Evolutionary conservation across 2,888 invertebrate species (phyloP), one percentile per base, ranked within the genome.

Genomic region (Tinea trinotella): DNA sequence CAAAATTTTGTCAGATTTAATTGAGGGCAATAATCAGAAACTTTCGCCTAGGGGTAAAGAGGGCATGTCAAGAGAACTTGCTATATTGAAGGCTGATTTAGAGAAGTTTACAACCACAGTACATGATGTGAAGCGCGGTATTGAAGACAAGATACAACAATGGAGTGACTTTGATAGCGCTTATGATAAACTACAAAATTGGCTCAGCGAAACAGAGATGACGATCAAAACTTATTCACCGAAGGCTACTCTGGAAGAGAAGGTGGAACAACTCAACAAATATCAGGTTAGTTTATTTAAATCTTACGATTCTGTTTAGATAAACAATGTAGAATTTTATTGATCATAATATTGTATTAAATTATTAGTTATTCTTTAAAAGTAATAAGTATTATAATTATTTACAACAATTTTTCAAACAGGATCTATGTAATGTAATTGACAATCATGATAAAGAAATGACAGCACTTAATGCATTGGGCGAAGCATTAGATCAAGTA

Each of bases 131-230:
- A 90, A 91, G 63, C 91, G 93, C 57, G 91, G 91, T 17, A 86
- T 96, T 24, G 94, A 96, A 73, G 93, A 93, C 61, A 91, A 94
- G 60, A 89, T 97, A 59, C 92, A 93, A 61, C 94, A 96, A 74
- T 97, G 97, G 97, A 91, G 90, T 58, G 95, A 96, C 62, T 98
- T 96, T 70, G 97, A 98, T 68, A 89, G 90, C 59, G 92, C 94
- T 0, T 89, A 95, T 62, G 95, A 96, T 61, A 89, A 93, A 44
- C 85, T 98, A 50, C 89, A 95, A 55, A 88, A 88, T 50, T 97
- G 97, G 95, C 76, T 98, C 56, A 90, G 90, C 50, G 96, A 96
- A 58, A 93, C 95, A 0, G 98, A 98, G 77, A 90, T 91, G 62
- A 89, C 91, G 12, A 85, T 98, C 54, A 95, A 96, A 72, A 95